A percentile compares a stretch with the other conserved stretches of the same genome.
phyloP scores from a whole-genome alignment of 2,888 invertebrate genomes.

The Perdita meconis region DNA sequence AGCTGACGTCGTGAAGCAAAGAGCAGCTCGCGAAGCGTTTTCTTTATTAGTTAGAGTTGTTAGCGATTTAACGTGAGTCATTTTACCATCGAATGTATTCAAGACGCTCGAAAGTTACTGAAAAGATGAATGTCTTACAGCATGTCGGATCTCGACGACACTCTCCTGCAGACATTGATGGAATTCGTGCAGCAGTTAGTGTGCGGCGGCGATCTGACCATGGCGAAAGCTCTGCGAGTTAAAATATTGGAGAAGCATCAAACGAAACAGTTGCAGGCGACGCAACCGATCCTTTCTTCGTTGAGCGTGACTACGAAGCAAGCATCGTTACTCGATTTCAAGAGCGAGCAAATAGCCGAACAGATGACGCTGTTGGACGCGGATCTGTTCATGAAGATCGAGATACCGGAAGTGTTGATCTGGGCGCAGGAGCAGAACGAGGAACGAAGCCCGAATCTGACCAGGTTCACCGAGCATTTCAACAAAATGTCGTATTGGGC shows the following conservation, averaged over 20 bases:
- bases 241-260: slow-evolving; percentile 95
- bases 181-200: slow-evolving; percentile 97
- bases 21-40: slow-evolving; percentile 94
- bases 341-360: slow-evolving; percentile 97
- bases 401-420: slow-evolving; percentile 97
- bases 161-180: slow-evolving; percentile 92
- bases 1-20: slow-evolving; percentile 89
- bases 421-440: slow-evolving; percentile 99
- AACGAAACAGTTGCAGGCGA: slow-evolving; percentile 85
- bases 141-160: slow-evolving; percentile 92
- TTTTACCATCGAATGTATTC: background rate
- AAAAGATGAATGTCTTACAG: slow-evolving; percentile 84
- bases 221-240: slow-evolving; percentile 95
- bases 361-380: slow-evolving; percentile 99
- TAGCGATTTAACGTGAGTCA: slow-evolving; percentile 96
- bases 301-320: slow-evolving; percentile 86
- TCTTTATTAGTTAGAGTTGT: slow-evolving; percentile 97
- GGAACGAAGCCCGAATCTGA: slow-evolving; percentile 97
- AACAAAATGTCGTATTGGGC: slow-evolving; percentile 99
- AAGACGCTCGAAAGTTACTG: background rate
- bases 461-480: slow-evolving; percentile 98
- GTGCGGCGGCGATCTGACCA: slow-evolving; percentile 94
- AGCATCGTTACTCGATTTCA: slow-evolving; percentile 94
- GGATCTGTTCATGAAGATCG: slow-evolving; percentile 97
- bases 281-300: slow-evolving; percentile 84